Base-by-base conservation (phyloP, 2,113 vertebrate genomes). In the Anoura caudifer region DNA sequence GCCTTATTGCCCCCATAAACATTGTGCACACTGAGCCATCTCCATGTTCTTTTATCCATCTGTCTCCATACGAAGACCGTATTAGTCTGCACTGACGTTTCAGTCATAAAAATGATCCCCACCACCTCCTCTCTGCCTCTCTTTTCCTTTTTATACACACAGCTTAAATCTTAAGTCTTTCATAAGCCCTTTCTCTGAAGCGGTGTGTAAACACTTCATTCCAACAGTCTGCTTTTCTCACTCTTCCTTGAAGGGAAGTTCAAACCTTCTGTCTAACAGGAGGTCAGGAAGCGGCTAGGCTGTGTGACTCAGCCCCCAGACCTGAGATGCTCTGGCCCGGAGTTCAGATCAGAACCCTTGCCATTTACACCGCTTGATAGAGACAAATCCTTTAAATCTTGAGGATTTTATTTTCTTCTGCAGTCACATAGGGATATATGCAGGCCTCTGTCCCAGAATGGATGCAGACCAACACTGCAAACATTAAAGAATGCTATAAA, bases 321-420 rank as follows among this genome's bases (percentile, higher is more conserved):
- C 28, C 65, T 4, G 4, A 95, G 76, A 70, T 33, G 36, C 72
- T 79, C 28, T 75, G 59, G 33, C 76, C 67, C 10, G 41, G 15
- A 86, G n/a, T 12, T 6, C 11, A 19, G 41, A 52, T 54, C 56
- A 54, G 86, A 94, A 83, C 36, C 2, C 67, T 73, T 84, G 28
- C 4, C 54, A 80, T 75, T 69, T 89, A 70, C 84, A 65, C 50
- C 80, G 36, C 56, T 75, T 70, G 80, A 52, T 41, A 72, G 47
- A 87, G 90, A 75, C 63, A 96, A 96, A 93, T 76, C 77, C 63
- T 81, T 94, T 92, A 95, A 96, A 56, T 54, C 70, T 8, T 20
- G 8, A 56, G 45, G 70, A 75, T 92, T 93, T 92, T 75, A 41
- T 85, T 95, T 91, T 72, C 59, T 79, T 80, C 45, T 69, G n/a